These are phyloP conservation scores for Melinaea marsaeus DNA, from an alignment of 2,888 invertebrate genomes.

Conservation along the genomic window DNA sequence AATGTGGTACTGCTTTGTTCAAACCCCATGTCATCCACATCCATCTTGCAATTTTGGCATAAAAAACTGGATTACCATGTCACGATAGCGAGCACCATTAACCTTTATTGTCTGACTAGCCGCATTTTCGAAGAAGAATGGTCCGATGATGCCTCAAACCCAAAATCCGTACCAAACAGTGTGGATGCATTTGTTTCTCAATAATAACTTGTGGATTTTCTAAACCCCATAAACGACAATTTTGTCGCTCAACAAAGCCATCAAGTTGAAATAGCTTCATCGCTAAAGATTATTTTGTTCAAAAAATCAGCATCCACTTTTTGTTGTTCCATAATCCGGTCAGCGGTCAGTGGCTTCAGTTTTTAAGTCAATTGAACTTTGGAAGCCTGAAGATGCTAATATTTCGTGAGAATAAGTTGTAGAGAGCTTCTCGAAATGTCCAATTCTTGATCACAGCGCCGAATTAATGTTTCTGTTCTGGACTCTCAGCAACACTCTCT, in stretches of 20 bases:
- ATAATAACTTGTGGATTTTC: too few relatives aligned
- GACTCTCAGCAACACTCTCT: too few relatives aligned
- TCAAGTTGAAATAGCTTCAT: constrained; percentile 16
- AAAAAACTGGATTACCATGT: constrained; percentile 22
- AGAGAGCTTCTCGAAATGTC: constrained; percentile 5
- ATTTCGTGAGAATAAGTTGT: constrained; percentile 18
- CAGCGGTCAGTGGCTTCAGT: constrained; percentile 13
- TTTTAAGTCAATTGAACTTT: constrained; percentile 13
- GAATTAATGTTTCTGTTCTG: too few relatives aligned
- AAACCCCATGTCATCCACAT: constrained; percentile 29
- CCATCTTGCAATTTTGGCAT: constrained; percentile 30
- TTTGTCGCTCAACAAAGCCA: constrained; percentile 17
- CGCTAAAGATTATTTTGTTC: constrained; percentile 13
- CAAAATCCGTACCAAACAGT: constrained; percentile 18
- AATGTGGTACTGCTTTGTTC: constrained; percentile 26
- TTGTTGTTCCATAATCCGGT: neutral
- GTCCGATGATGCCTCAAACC: constrained; percentile 18
- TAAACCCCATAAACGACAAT: constrained; percentile 21
- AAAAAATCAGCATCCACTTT: constrained; percentile 11
- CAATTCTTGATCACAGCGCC: neutral
- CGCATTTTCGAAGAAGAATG: constrained; percentile 21
- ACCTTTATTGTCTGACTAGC: constrained; percentile 12
- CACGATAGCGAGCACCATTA: constrained; percentile 17
- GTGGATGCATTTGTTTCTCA: constrained; percentile 19
- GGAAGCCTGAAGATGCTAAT: constrained; percentile 14